phyloP scores from a whole-genome alignment of 1,140 invertebrate genomes.

The Leptinotarsa undecemlineata region DNA sequence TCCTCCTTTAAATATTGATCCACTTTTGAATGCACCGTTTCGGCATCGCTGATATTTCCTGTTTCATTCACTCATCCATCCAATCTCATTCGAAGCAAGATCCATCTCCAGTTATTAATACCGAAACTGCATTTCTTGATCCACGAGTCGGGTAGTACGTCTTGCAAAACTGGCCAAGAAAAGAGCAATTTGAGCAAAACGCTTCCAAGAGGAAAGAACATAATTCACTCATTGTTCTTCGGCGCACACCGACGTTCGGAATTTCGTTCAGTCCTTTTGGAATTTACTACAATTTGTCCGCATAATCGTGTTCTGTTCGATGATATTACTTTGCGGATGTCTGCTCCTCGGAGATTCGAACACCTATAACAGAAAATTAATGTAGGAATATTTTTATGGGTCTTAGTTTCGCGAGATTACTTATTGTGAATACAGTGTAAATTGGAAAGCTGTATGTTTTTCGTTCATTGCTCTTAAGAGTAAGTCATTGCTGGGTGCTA shows the following conservation, averaged over 20 bases:
- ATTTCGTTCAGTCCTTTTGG: neutral
- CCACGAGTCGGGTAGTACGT: neutral
- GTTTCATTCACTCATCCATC: too few relatives aligned
- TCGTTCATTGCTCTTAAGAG: too few relatives aligned
- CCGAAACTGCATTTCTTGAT: neutral
- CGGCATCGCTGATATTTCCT: too few relatives aligned
- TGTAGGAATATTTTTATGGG: neutral
- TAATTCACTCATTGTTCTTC: slow-evolving; percentile 5
- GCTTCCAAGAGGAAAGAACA: neutral
- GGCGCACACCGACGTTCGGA: neutral
- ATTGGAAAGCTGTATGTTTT: too few relatives aligned
- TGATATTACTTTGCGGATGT: slow-evolving; percentile 1
- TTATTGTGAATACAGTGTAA: too few relatives aligned
- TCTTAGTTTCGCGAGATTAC: too few relatives aligned
- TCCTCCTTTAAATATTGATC: too few relatives aligned
- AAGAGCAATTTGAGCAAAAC: slow-evolving; percentile 6
- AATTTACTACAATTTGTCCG: slow-evolving; percentile 8
- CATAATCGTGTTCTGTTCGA: slow-evolving; percentile 5
- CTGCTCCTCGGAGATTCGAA: neutral
- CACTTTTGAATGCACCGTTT: too few relatives aligned
- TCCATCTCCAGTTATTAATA: neutral
- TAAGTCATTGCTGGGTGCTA: too few relatives aligned
- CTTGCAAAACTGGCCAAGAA: neutral
- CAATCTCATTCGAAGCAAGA: neutral
- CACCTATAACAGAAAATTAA: neutral